Evolutionary conservation across 2,888 invertebrate species (phyloP).

Genomic region (Bellardia pandia): DNA sequence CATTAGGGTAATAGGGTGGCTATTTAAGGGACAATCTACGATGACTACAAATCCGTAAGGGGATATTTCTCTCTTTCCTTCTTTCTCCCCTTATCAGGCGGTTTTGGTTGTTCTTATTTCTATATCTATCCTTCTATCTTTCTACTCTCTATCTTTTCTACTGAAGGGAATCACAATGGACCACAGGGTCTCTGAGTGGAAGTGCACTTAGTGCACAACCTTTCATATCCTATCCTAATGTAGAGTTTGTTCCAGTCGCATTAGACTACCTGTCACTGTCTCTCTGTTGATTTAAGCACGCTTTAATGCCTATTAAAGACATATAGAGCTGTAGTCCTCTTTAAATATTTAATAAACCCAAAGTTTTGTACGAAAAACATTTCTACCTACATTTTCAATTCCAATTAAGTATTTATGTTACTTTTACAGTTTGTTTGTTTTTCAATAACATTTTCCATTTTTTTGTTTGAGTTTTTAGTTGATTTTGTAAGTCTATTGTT

Average conservation of each 20-base stretch:
- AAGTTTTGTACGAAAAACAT: not conserved
- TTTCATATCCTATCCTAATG: too few relatives aligned
- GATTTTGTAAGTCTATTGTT: slow-evolving; percentile 44
- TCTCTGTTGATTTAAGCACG: slow-evolving; percentile 27
- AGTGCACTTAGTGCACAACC: too few relatives aligned
- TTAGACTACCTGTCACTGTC: not conserved
- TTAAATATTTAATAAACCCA: slow-evolving; percentile 12
- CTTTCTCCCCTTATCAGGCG: too few relatives aligned
- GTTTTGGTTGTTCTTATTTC: too few relatives aligned
- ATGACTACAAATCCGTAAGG: too few relatives aligned
- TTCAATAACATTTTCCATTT: not conserved
- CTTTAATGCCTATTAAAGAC: slow-evolving; percentile 33
- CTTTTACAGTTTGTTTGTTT: slow-evolving; percentile 27
- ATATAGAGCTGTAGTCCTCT: not conserved
- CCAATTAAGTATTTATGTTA: slow-evolving; percentile 34
- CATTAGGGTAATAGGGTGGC: too few relatives aligned
- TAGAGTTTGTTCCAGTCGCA: not conserved
- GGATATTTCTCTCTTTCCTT: too few relatives aligned
- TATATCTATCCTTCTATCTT: too few relatives aligned
- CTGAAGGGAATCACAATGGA: too few relatives aligned
- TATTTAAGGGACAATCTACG: too few relatives aligned
- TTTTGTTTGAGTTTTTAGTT: slow-evolving; percentile 56
- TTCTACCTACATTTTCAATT: not conserved
- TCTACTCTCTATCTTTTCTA: too few relatives aligned
- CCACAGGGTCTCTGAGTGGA: too few relatives aligned